Conservation (phyloP, 2,888 invertebrate genomes). For the Linhomoeus sp. region DNA sequence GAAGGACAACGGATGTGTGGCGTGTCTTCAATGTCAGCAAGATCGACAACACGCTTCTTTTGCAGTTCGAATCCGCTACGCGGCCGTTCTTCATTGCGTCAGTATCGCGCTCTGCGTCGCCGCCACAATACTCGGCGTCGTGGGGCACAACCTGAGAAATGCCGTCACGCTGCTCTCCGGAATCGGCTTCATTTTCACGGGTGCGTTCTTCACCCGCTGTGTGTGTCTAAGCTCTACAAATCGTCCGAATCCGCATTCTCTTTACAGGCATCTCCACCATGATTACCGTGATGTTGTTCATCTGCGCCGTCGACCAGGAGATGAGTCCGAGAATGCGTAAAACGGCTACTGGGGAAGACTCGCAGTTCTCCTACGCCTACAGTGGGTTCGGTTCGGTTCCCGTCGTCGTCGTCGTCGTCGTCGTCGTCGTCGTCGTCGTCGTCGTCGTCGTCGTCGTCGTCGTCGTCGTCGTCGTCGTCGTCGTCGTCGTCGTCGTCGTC, state of each 20-base stretch:
- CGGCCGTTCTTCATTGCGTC: slow-evolving; percentile 18
- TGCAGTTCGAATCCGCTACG: slow-evolving; percentile 17
- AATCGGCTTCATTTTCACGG: slow-evolving; percentile 21
- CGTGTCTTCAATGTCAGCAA: no score
- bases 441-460: no score
- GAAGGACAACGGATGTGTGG: no score
- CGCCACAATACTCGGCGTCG: slow-evolving; percentile 15
- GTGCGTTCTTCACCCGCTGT: no score
- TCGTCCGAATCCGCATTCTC: not conserved
- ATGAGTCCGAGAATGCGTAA: slow-evolving; percentile 9
- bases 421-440: no score
- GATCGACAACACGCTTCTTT: no score
- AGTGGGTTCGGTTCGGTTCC: no score
- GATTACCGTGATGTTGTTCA: slow-evolving; percentile 21
- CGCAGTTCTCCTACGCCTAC: not conserved
- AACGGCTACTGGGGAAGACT: slow-evolving; percentile 1
- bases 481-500: no score
- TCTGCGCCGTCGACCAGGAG: slow-evolving; percentile 26
- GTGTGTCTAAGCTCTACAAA: not conserved
- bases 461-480: no score
- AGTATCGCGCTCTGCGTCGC: slow-evolving; percentile 16
- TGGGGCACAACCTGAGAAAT: slow-evolving; percentile 15
- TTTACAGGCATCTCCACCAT: slow-evolving; percentile 13
- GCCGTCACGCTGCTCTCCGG: slow-evolving; percentile 17
- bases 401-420: no score